Conservation (phyloP, 2,113 vertebrate species). For the Campylomormyrus numenius region DNA sequence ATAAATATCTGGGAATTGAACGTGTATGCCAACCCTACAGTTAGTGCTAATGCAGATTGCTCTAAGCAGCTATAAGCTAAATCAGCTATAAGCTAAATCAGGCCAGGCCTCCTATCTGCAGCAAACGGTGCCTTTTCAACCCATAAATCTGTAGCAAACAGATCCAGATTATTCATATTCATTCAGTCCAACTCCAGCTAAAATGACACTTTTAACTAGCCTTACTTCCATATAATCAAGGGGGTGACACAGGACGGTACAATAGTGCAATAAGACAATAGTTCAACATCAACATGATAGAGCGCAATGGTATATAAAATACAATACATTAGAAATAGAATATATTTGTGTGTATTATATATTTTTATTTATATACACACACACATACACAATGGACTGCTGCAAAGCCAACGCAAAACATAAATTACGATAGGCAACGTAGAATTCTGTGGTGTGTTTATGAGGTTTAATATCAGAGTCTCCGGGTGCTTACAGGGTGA, state of each 20-base stretch:
- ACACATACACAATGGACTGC: background rate
- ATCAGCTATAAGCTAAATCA: constrained; percentile 9
- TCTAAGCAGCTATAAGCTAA: background rate
- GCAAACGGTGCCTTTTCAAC: constrained; percentile 12
- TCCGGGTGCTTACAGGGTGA: background rate
- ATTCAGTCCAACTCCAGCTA: constrained; percentile 44
- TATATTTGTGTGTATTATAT: background rate
- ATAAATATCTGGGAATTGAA: constrained; percentile 52
- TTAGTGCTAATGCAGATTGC: background rate
- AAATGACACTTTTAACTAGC: constrained; percentile 30
- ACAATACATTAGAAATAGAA: background rate
- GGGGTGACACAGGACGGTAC: background rate
- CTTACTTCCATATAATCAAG: constrained; percentile 7
- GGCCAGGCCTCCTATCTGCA: constrained; percentile 5
- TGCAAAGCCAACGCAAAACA: background rate
- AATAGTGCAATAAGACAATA: background rate
- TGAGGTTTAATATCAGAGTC: background rate
- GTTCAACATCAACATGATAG: background rate
- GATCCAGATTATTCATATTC: constrained; percentile 26
- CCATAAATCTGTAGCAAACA: constrained; percentile 11
- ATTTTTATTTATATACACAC: background rate
- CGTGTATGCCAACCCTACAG: constrained; percentile 28
- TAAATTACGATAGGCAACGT: background rate
- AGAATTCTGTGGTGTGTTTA: background rate
- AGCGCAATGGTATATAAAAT: background rate